Evolutionary conservation across 2,888 invertebrate genomes (phyloP), one percentile per base, ranked within the genome.

Genomic region (Rhamnusium bicolor): DNA sequence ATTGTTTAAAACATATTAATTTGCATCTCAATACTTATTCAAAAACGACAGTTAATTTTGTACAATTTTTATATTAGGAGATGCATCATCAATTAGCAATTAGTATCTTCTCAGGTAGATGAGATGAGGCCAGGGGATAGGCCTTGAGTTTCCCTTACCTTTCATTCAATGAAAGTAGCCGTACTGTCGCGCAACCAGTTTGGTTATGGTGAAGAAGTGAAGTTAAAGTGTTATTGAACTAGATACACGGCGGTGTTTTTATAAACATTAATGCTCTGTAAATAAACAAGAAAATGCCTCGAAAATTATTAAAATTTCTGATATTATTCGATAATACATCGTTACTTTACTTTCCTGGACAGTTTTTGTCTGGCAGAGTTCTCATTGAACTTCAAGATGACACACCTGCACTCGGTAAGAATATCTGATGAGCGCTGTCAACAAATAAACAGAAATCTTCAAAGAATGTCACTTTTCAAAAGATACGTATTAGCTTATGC

Each of bases 241-340:
- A 51, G 54, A 68, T 58, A 49, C 51, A 18, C 2, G 32, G 29
- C 53, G 53, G 53, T 53, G 53, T 18, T 27, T 10, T 14, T 16
- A 18, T 51, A 58, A 46, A 69, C 40, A 21, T 51, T 61, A 69
- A 69, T 69, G 58, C 12, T 27, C 29, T 40, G 49, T 24, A 49
- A 58, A 58, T 56, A 68, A 29, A 58, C 49, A 14, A 40, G 60
- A 83, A 80, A 74, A 96, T 96, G 95, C 94, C 96, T 81, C 91
- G 95, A 83, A 97, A 97, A 89, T 90, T 98, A 82, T 91, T 96
- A 79, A 97, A 97, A 89, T 98, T 98, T 89, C 91, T 97, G 75
- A 97, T 98, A 84, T 92, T 97, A 78, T 96, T 98, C 89, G 97
- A 98, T 89, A 97, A 97, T 87, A 96, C 96, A 58, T 97, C 96